Evolutionary conservation across 2,113 vertebrate species (phyloP), one percentile per base, ranked within the genome.

Genomic region (Ardeotis arabs): DNA sequence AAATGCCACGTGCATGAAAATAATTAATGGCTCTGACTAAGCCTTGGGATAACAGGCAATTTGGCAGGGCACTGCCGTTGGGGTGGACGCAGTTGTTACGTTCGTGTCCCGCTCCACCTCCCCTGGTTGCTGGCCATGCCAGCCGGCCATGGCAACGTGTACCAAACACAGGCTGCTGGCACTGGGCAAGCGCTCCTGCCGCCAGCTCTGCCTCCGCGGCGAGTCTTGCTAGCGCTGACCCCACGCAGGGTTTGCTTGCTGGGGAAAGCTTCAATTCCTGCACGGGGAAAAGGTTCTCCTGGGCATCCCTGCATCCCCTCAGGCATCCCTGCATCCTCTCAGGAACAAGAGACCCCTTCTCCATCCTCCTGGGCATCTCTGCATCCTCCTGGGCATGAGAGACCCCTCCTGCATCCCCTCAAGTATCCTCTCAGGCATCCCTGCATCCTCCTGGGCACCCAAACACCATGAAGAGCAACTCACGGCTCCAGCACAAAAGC

Each of bases 141-240:
- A 72, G 69, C 59, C 16, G 1, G 49, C 70, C 72, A 88, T 86
- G 92, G 92, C 78, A 88, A 83, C 19, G 2, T 8, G 59, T 39
- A 86, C 39, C 74, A 95, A 94, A 87, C 89, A 94, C 24, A 25
- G 37, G 41, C 81, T 60, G 44, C 94, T 59, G 82, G 74, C 64
- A 47, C 28, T 1, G 2, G 53, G 53, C 82, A 25, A 58, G 41
- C 0, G 6, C 53, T 66, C 20, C 72, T 14, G 80, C 76, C 69
- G 73, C 64, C 53, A 87, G 58, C 72, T 63, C 58, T 64, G 39
- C 64, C 29, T 47, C 39, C 5, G 1, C 1, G 0, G 28, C 0
- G 2, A 31, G 53, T 0, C 0, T 12, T 2, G 4, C 62, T 19
- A 23, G 33, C 1, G 3, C 69, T 67, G 60, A 53, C 35, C 47